Base-by-base conservation (phyloP, 1,140 invertebrate genomes). In the Sinonovacula constricta region DNA sequence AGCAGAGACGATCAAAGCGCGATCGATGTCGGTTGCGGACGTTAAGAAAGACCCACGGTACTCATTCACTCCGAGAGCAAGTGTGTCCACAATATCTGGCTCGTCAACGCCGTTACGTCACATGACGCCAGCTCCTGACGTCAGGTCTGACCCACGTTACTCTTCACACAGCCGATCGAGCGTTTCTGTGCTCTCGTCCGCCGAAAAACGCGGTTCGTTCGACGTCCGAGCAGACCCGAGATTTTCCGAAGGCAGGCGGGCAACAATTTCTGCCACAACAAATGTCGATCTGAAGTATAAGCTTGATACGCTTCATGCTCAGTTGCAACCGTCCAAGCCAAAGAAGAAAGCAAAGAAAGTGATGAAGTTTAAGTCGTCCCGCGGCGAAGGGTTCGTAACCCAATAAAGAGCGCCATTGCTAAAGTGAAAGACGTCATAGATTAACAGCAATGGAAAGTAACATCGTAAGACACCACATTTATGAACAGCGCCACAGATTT, bases 221-320 rank as follows among this genome's bases (percentile, higher is more conserved):
- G 33, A 24, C 28, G 26, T 67, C 1, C 31, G 49, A 24, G 15
- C 24, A 7, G 62, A 67, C 34, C 30, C 72, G 18, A 39, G 63
- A 10, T 76, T 67, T 28, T 63, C 63, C 5, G 12, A 39, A 0
- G 59, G 49, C 1, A 51, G 71, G n/a, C 30, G 72, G 22, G 45
- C 72, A 57, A 65, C 72, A 1, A 57, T 76, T 45, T 39, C 63
- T 3, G 24, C 45, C 5, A 10, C 28, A 12, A 28, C 26, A 28
- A 76, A 76, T 59, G 49, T 36, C 1, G 72, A 67, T 26, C 51
- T 76, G 45, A 65, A 76, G 30, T 57, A 62, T 3, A 76, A 76
- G 36, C 34, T 76, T 4, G 62, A 65, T 33, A 65, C 63, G 33
- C 1, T 67, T 7, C 45, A 39, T 12, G 53, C 72, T 18, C 14